phyloP scores from a whole-genome alignment of 2,888 invertebrate species.

The Spisula solida region DNA sequence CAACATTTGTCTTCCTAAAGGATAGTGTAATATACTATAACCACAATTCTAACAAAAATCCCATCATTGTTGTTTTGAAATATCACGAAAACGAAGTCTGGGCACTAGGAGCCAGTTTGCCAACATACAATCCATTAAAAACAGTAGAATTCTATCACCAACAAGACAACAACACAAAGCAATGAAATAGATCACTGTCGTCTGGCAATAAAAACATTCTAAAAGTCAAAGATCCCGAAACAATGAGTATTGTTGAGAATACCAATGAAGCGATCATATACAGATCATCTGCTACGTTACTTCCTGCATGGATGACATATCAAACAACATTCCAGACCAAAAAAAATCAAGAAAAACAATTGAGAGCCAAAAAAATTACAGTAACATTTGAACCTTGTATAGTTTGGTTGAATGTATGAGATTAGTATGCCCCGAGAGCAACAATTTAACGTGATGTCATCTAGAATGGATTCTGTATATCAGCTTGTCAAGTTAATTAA shows the following conservation, averaged over 20 bases:
- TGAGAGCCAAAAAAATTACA: not conserved
- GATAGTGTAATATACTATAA: not conserved
- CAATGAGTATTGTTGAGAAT: not conserved
- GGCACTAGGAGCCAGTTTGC: not conserved
- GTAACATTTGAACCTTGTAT: not conserved
- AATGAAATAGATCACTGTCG: not conserved
- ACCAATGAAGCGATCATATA: not conserved
- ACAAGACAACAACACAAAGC: not conserved
- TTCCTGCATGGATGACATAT: not conserved
- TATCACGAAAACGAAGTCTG: not conserved
- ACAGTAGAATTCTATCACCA: not conserved
- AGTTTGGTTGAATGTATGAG: not conserved
- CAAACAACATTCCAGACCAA: not conserved
- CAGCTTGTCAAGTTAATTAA: conserved; percentile 35
- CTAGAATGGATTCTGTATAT: conserved; percentile 23
- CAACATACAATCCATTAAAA: not conserved
- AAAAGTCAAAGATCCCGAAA: not conserved
- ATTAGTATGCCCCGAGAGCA: conserved; percentile 42
- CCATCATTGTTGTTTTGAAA: not conserved
- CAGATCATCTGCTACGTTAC: not conserved
- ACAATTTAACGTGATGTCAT: conserved; percentile 35
- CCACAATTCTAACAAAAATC: not conserved
- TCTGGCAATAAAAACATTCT: conserved; percentile 5
- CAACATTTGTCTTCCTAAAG: not conserved
- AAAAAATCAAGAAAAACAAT: not conserved